These are phyloP conservation scores for Synanthedon andrenaeformis DNA, from an alignment of 2,888 invertebrate genomes.

Conservation along the genomic window DNA sequence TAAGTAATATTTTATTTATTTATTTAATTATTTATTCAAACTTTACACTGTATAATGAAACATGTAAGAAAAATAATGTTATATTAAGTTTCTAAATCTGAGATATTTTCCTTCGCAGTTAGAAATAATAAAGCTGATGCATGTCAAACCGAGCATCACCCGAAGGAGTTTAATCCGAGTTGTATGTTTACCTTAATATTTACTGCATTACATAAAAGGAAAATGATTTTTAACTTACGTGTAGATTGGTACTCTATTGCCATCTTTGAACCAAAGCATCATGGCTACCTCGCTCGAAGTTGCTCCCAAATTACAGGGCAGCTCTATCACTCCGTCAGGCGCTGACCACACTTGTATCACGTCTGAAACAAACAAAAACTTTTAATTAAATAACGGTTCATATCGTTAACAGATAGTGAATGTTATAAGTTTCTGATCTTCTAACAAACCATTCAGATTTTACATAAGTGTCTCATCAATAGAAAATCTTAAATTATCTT, in stretches of 20 bases:
- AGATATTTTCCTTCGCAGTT: too few relatives aligned
- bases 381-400: background rate
- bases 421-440: background rate
- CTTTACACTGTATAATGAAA: too few relatives aligned
- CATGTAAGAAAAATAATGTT: too few relatives aligned
- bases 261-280: slow-evolving; percentile 92
- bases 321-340: slow-evolving; percentile 78
- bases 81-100: too few relatives aligned
- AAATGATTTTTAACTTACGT: slow-evolving; percentile 70
- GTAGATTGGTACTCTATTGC: slow-evolving; percentile 86
- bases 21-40: too few relatives aligned
- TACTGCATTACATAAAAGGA: background rate
- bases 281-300: slow-evolving; percentile 83
- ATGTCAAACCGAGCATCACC: too few relatives aligned
- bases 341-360: slow-evolving; percentile 77
- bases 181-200: too few relatives aligned
- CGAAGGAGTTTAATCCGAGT: too few relatives aligned
- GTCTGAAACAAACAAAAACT: slow-evolving; percentile 26
- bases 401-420: background rate
- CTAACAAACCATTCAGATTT: background rate
- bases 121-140: too few relatives aligned
- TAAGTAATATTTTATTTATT: too few relatives aligned
- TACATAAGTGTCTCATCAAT: background rate
- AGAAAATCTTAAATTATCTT: background rate
- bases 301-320: slow-evolving; percentile 86